These are phyloP conservation scores for Chrysaora quinquecirrha DNA, from an alignment of 30 jellyfish, hydroid and myxozoan genomes.

Conservation along the genomic window DNA sequence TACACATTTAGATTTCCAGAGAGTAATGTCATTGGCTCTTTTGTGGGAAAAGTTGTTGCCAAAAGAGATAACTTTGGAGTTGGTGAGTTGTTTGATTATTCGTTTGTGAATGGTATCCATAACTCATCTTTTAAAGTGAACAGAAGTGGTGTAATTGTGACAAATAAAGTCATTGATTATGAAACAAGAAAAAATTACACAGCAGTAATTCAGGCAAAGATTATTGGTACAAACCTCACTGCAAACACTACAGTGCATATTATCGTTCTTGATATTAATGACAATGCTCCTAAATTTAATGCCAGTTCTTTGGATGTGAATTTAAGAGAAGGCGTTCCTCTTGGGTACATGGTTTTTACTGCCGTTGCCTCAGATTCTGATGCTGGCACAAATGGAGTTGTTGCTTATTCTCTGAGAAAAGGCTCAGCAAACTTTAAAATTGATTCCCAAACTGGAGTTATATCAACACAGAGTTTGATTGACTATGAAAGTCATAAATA, in stretches of 20 bases:
- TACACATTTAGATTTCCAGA: conserved; percentile 64
- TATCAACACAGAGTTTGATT: conserved; percentile 67
- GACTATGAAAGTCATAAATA: conserved; percentile 76
- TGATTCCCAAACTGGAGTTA: conserved; percentile 58
- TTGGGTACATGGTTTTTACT: conserved; percentile 64
- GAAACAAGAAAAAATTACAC: conserved; percentile 44
- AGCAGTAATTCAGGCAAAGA: conserved; percentile 58
- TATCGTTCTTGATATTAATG: conserved; percentile 78
- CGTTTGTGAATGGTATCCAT: conserved; percentile 46
- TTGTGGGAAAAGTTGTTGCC: conserved; percentile 84
- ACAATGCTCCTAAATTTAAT: conserved; percentile 77
- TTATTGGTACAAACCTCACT: conserved; percentile 56
- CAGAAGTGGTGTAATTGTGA: conserved; percentile 61
- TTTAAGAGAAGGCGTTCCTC: conserved; percentile 91
- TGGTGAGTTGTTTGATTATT: conserved; percentile 60
- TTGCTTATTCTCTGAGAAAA: conserved; percentile 42
- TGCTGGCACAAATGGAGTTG: conserved; percentile 69
- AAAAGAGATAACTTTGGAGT: conserved; percentile 77
- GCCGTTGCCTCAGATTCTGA: conserved; percentile 78
- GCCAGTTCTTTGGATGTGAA: conserved; percentile 23
- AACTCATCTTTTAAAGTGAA: conserved; percentile 56
- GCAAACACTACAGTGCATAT: conserved; percentile 66
- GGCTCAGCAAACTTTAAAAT: conserved; percentile 59
- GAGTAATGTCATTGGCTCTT: conserved; percentile 54
- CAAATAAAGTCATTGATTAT: conserved; percentile 66